Evolutionary conservation across 2,113 vertebrate genomes (phyloP).

Genomic region (Nyctibius bracteatus): DNA sequence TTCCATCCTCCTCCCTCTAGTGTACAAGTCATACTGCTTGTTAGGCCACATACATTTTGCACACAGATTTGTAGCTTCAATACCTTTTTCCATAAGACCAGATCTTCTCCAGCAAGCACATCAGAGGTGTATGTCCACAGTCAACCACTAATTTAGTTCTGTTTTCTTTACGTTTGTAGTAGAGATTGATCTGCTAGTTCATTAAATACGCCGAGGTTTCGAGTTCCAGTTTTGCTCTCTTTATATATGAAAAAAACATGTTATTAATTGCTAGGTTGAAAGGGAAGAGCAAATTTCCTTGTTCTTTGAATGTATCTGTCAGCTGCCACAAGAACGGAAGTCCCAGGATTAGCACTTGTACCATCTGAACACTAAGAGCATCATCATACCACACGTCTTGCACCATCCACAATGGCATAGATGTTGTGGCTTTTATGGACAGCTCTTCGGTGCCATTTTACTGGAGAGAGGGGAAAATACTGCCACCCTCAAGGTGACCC

Average conservation of each 20-base stretch:
- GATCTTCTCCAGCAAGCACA: background rate
- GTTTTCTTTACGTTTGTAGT: background rate
- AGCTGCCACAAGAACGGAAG: background rate
- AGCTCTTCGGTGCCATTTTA: background rate
- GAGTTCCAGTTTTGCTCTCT: background rate
- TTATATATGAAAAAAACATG: rapidly evolving
- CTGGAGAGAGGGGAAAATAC: background rate
- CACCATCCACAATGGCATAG: rapidly evolving
- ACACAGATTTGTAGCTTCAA: background rate
- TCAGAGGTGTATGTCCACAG: background rate
- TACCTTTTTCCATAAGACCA: background rate
- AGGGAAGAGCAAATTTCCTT: background rate
- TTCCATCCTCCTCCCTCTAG: background rate
- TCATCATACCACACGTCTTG: background rate
- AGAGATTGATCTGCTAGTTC: background rate
- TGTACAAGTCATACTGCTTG: background rate
- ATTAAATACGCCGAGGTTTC: background rate
- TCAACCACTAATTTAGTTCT: background rate
- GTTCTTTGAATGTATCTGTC: background rate
- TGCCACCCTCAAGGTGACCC: background rate
- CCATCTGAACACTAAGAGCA: background rate
- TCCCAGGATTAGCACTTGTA: background rate
- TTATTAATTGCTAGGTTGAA: background rate
- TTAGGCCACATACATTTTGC: rapidly evolving
- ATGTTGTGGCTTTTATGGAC: background rate